Evolutionary conservation across 1,140 invertebrate genomes (phyloP).

Genomic region (Drosophila leontia): DNA sequence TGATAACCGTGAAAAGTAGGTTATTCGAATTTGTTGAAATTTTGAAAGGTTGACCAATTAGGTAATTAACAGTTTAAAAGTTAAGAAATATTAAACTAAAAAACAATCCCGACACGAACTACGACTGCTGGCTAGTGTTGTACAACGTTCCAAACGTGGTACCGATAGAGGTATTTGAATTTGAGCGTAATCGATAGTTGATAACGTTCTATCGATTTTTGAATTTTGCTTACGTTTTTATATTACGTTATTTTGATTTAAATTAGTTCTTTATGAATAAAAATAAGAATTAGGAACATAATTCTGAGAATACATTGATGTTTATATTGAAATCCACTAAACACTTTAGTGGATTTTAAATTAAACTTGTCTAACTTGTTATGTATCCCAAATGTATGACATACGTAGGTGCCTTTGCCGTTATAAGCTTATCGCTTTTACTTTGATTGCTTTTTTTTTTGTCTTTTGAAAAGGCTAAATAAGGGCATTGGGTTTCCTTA

Average conservation of each 20-base stretch:
- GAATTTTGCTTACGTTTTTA: background rate
- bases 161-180: background rate
- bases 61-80: conserved; percentile 49
- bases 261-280: background rate
- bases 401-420: background rate
- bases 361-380: background rate
- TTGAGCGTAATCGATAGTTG: background rate
- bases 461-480: background rate
- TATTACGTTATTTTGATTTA: background rate
- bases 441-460: background rate
- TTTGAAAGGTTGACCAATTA: conserved; percentile 63
- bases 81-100: conserved; percentile 70
- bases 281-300: background rate
- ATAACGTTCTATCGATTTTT: background rate
- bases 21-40: conserved; percentile 46
- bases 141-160: background rate
- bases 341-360: no score
- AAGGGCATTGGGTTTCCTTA: background rate
- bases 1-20: conserved; percentile 44
- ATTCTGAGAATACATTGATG: background rate
- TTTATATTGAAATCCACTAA: background rate
- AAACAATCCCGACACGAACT: conserved; percentile 77
- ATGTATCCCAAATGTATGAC: background rate
- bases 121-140: conserved; percentile 69
- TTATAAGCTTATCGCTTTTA: background rate